Base-by-base conservation (phyloP, 2,888 invertebrate species). In the Strigamia crassipes region DNA sequence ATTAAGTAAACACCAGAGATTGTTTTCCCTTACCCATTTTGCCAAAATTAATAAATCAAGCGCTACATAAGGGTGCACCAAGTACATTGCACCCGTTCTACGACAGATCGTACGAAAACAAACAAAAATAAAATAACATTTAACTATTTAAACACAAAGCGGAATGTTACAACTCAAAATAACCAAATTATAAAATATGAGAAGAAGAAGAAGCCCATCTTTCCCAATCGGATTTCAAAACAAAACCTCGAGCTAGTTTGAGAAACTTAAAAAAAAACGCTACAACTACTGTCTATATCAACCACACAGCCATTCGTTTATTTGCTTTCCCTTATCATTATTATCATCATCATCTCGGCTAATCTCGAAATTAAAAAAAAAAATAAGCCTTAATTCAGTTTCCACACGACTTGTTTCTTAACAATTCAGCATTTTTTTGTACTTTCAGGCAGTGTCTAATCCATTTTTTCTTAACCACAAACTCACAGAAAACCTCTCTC, bases 371-470 rank as follows among this genome's bases (percentile, higher is more conserved):
- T 8, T 56, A 4, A 56, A 18, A 56, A 56, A 56, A 73, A n/a
- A n/a, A n/a, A n/a, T n/a, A n/a, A n/a, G n/a, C 73, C 73, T 1
- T 27, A 73, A 73, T 13, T 27, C 23, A 31, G 31, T 73, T 27
- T 12, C 12, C 23, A 23, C n/a, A 0, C 10, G 13, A 27, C 13
- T 15, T 73, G 27, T 27, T 73, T 73, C 13, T 27, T 73, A 15
- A 73, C 13, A 73, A 73, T 15, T 13, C 73, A 73, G 73, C 31
- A 31, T 31, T 73, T 61, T 38, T 73, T 73, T 73, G 73, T 73
- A 73, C 73, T 73, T 73, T 73, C 73, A 73, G 73, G 73, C 73
- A 73, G 27, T 73, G 73, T 73, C 73, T 73, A 73, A 73, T 73
- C 73, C 73, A 66, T 31, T 73, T 73, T 73, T 56, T 9, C 56